Evolutionary conservation across 2,888 invertebrate genomes (phyloP).

Genomic region (Agonopterix subpropinquella): DNA sequence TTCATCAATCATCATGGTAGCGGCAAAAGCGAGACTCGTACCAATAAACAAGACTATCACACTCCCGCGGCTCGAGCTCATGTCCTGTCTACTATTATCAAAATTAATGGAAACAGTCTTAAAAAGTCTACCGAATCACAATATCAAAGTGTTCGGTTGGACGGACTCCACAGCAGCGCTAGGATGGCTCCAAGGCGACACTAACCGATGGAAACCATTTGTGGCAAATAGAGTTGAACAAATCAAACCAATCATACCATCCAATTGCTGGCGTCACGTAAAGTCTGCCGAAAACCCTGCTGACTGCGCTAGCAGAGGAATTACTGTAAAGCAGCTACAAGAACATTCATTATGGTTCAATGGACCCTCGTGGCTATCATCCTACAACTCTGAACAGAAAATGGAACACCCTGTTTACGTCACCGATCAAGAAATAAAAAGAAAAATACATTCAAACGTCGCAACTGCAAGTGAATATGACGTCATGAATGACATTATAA

Average conservation of each 20-base stretch:
- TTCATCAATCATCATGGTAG: constrained; percentile 2
- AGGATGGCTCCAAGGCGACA: constrained; percentile 10
- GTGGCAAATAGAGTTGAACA: constrained; percentile 9
- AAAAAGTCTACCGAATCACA: background rate
- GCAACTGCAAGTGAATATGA: background rate
- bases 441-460: background rate
- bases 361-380: background rate
- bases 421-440: background rate
- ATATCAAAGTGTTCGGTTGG: background rate
- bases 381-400: background rate
- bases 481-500: background rate
- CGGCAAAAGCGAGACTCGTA: constrained; percentile 6
- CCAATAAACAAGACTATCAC: background rate
- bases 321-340: background rate
- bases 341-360: background rate
- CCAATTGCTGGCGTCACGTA: constrained; percentile 6
- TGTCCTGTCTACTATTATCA: background rate
- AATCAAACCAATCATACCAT: constrained; percentile 4
- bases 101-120: background rate
- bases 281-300: background rate
- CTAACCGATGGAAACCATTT: constrained; percentile 5
- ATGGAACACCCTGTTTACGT: background rate
- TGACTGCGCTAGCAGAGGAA: background rate
- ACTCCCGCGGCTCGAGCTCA: background rate
- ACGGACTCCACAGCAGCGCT: constrained; percentile 3